phyloP scores from a whole-genome alignment of 2,113 vertebrate species.

The Ciconia maguari region DNA sequence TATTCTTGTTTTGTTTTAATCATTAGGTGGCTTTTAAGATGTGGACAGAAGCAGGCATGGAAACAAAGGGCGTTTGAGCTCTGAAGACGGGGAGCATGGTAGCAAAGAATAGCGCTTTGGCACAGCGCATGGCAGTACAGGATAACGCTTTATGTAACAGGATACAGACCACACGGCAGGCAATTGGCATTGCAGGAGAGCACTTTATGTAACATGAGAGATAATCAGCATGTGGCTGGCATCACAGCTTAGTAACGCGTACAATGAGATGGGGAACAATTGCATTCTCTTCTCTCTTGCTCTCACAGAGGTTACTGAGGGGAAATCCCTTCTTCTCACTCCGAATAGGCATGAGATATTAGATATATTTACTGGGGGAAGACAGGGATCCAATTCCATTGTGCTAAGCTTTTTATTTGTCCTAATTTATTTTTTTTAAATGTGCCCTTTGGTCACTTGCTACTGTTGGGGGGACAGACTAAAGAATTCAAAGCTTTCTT shows the following conservation, averaged over 20 bases:
- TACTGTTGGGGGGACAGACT: neutral
- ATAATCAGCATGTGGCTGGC: slow-evolving; percentile 53
- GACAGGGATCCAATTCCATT: neutral
- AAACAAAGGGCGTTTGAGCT: slow-evolving; percentile 16
- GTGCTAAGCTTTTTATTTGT: slow-evolving; percentile 18
- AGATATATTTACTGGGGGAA: slow-evolving; percentile 1
- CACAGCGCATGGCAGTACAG: neutral
- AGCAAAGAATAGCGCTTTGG: neutral
- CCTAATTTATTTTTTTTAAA: slow-evolving; percentile 27
- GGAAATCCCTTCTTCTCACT: neutral
- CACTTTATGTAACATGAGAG: slow-evolving; percentile 48
- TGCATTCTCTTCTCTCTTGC: neutral
- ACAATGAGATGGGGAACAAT: neutral
- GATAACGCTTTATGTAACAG: slow-evolving; percentile 26
- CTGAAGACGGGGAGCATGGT: neutral
- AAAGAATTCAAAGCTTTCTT: slow-evolving; percentile 4
- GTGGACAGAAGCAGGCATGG: neutral
- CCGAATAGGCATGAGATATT: slow-evolving; percentile 9
- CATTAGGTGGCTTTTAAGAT: slow-evolving; percentile 37
- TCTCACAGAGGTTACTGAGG: neutral
- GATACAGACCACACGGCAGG: slow-evolving; percentile 1
- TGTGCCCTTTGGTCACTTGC: neutral
- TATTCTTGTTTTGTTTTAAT: slow-evolving; percentile 21
- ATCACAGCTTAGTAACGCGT: neutral
- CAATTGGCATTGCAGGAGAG: neutral